Conservation (phyloP, 35 echinoderm and acorn worm species). For the Nesometra sesokonis region DNA sequence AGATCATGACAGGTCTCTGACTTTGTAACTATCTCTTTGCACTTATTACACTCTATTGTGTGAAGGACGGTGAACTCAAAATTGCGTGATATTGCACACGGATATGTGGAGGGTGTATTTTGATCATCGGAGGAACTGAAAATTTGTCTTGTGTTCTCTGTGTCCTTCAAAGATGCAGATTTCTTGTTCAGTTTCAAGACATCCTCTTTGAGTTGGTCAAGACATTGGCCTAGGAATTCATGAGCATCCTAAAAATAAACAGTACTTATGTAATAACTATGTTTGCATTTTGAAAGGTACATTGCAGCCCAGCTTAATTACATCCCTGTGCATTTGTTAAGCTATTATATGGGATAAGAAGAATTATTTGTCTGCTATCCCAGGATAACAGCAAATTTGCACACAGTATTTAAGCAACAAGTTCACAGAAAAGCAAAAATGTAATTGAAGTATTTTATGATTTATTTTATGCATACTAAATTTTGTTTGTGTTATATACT, state of each 20-base stretch:
- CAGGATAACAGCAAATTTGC: no score
- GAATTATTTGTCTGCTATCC: no score
- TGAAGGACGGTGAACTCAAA: constrained; percentile 81
- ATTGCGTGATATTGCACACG: constrained; percentile 53
- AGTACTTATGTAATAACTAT: neutral
- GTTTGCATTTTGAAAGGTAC: no score
- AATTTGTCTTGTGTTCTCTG: neutral
- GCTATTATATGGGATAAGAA: no score
- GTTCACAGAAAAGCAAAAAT: no score
- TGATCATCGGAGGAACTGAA: neutral
- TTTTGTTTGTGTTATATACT: no score
- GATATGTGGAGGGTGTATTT: neutral
- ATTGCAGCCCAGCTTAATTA: no score
- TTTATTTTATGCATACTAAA: no score
- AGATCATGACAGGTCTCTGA: constrained; percentile 71
- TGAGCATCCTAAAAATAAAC: constrained; percentile 70
- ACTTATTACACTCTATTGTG: constrained; percentile 64
- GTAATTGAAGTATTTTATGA: no score
- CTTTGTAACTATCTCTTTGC: constrained; percentile 65
- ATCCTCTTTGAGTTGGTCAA: constrained; percentile 99
- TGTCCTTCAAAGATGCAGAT: constrained; percentile 6
- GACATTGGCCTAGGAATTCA: constrained; percentile 90
- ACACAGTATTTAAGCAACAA: no score
- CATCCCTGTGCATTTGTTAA: no score
- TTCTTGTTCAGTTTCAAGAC: constrained; percentile 47